A percentile compares a stretch with the other conserved stretches of the same genome.
phyloP scores from a whole-genome alignment of 2,113 vertebrate genomes.

The Dasypus novemcinctus region DNA sequence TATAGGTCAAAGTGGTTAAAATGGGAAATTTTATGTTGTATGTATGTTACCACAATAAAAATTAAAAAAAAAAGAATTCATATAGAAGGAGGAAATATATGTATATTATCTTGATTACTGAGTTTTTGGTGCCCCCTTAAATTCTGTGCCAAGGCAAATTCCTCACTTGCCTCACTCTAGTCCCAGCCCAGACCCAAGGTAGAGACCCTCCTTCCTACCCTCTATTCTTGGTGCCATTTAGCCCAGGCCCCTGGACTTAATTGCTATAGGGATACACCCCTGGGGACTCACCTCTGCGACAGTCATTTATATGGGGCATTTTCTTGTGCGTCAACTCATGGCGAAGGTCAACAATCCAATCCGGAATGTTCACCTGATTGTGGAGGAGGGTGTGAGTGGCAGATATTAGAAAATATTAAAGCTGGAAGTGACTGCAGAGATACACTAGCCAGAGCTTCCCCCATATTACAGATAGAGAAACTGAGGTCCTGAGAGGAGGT shows the following conservation, averaged over 20 bases:
- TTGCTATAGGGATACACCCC: not conserved
- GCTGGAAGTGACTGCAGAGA: not conserved
- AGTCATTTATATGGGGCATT: conserved; percentile 90
- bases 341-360: conserved; percentile 95
- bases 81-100: too few species aligned
- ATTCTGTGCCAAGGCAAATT: not conserved
- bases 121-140: not conserved
- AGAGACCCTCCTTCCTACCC: not conserved
- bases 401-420: conserved; percentile 55
- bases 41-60: too few species aligned
- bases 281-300: conserved; percentile 88
- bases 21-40: too few species aligned
- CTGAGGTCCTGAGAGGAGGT: not conserved
- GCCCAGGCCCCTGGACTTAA: not conserved
- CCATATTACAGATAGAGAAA: conserved; percentile 30
- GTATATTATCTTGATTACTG: not conserved
- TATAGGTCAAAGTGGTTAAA: too few species aligned
- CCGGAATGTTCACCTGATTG: conserved; percentile 90
- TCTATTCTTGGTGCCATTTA: not conserved
- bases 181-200: not conserved
- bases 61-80: too few species aligned
- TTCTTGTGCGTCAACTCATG: conserved; percentile 94
- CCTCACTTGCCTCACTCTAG: not conserved
- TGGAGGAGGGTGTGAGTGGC: not conserved
- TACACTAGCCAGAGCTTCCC: not conserved